phyloP scores from a whole-genome alignment of 1,140 invertebrate genomes.

The Cydia pomonella region DNA sequence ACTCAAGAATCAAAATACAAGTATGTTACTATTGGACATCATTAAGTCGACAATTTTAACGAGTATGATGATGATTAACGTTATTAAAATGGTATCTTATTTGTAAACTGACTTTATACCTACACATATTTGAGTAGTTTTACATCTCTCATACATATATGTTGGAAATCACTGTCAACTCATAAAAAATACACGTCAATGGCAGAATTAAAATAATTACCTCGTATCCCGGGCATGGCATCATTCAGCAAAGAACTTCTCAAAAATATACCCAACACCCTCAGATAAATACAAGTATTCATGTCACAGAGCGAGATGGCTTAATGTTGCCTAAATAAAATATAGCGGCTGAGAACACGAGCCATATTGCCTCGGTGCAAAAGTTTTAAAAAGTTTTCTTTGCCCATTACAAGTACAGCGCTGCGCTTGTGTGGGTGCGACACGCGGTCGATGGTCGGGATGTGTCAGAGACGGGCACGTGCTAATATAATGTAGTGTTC shows the following conservation, averaged over 20 bases:
- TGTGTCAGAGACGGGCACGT: constrained; percentile 39
- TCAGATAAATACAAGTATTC: constrained; percentile 42
- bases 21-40: no score
- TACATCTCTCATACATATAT: no score
- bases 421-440: constrained; percentile 67
- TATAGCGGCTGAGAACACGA: constrained; percentile 79
- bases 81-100: no score
- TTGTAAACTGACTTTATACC: no score
- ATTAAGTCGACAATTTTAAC: no score
- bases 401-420: constrained; percentile 79
- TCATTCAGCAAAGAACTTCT: constrained; percentile 48
- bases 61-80: no score
- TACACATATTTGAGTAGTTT: no score
- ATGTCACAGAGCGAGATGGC: constrained; percentile 59
- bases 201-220: constrained; percentile 80
- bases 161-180: constrained; percentile 49
- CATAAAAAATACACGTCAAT: constrained; percentile 78
- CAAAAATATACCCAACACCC: constrained; percentile 58
- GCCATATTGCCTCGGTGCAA: constrained; percentile 81
- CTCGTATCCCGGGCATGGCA: constrained; percentile 77
- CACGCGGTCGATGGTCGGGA: constrained; percentile 69
- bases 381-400: constrained; percentile 82
- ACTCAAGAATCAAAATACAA: no score
- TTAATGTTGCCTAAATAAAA: constrained; percentile 78
- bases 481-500: constrained; percentile 20